Evolutionary conservation across 37 sponge, comb jelly and placozoan species (phyloP), one percentile per base, ranked within the genome.

Genomic region (Geodia barretti): DNA sequence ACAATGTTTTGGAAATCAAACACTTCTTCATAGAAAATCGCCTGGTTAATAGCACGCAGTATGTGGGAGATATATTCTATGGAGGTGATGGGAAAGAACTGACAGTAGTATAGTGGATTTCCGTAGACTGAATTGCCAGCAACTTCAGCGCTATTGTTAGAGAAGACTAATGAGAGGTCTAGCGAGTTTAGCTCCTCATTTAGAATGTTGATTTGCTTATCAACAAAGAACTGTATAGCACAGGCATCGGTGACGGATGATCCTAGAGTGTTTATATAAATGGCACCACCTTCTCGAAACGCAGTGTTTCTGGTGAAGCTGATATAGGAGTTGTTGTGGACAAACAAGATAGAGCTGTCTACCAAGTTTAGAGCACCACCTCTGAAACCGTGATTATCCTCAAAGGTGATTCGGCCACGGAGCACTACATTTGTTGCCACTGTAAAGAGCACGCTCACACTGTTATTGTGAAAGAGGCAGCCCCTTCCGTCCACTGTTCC

Each of bases 51-150:
- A 35, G 8, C 20, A n/a, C 28, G n/a, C n/a, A n/a, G 66, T 35
- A 70, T 35, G 28, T 34, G 70, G 3, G 9, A 35, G 34, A 70
- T 32, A 35, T 24, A 32, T 39, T 73, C 74, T 25, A 47, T 14
- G 7, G 54, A 7, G 14, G 54, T 17, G 11, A 47, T 47, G 54
- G 74, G n/a, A 8, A 43, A 41, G 26, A 36, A 73, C 5, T 9
- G 35, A n/a, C 79, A 79, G 43, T 66, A 11, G 17, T 67, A 66
- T 36, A 79, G n/a, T 21, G 79, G 79, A 35, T 33, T 5, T 9
- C 23, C 79, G 34, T 74, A 82, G 3, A 82, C 42, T n/a, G 83
- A 25, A 19, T 62, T 58, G 7, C 83, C 83, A 3, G 64, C 63
- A 73, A 31, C 3, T 26, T 60, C 83, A 39, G 83, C 83, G 11